These are phyloP conservation scores for Eulimnadia texana DNA, from an alignment of 1,140 invertebrate species.

Conservation along the genomic window DNA sequence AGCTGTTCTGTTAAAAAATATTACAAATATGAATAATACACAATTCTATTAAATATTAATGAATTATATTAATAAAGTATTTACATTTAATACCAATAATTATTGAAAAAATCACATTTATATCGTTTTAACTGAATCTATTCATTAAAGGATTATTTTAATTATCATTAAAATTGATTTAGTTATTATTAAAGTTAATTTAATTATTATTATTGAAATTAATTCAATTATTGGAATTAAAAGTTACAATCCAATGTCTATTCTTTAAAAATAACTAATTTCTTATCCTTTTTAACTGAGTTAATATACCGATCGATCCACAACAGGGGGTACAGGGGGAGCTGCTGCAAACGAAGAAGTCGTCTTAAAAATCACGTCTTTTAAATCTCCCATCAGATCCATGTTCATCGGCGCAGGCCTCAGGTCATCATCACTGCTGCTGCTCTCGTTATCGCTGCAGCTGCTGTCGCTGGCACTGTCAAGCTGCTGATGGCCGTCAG, in stretches of 20 bases:
- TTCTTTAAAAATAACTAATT: too few relatives aligned
- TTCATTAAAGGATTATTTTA: too few relatives aligned
- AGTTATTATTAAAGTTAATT: too few relatives aligned
- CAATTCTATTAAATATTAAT: slow-evolving; percentile 1
- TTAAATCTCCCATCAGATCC: slow-evolving; percentile 48
- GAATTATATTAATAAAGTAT: background rate
- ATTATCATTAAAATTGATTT: too few relatives aligned
- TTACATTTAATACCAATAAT: background rate
- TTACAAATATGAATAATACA: too few relatives aligned
- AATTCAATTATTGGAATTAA: too few relatives aligned
- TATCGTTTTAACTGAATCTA: background rate
- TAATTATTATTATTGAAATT: too few relatives aligned
- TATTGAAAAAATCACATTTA: slow-evolving; percentile 1
- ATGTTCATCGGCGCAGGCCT: slow-evolving; percentile 37
- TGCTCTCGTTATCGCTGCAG: slow-evolving; percentile 29
- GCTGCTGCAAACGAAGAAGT: slow-evolving; percentile 24
- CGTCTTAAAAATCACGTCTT: slow-evolving; percentile 40
- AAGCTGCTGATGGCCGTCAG: slow-evolving; percentile 29
- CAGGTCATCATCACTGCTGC: slow-evolving; percentile 24
- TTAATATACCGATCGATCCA: slow-evolving; percentile 38
- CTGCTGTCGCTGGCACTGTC: slow-evolving; percentile 30
- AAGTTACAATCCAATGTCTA: too few relatives aligned
- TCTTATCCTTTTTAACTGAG: background rate
- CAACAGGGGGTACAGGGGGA: slow-evolving; percentile 31
- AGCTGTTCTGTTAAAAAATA: too few relatives aligned